These are phyloP conservation scores for Pampusana beccarii DNA, from an alignment of 2,113 vertebrate genomes.

Conservation along the genomic window DNA sequence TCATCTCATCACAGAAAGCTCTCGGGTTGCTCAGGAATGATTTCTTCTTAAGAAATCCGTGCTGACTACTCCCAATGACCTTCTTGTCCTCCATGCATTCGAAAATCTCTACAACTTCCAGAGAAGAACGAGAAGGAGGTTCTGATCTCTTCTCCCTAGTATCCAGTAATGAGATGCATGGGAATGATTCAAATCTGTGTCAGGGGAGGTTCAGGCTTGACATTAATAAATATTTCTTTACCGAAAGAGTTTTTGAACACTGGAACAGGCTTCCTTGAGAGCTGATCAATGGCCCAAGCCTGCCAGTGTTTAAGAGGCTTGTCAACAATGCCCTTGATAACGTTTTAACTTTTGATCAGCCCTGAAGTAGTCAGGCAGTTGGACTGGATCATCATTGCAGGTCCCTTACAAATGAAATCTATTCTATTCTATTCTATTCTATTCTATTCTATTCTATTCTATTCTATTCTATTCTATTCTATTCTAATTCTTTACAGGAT, in stretches of 20 bases:
- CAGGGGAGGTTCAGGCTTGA: too few species aligned
- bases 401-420: background rate
- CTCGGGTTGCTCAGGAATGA: background rate
- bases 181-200: too few species aligned
- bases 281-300: too few species aligned
- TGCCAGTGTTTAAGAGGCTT: too few species aligned
- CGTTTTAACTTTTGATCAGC: too few species aligned
- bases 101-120: background rate
- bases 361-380: background rate
- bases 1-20: background rate
- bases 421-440: background rate
- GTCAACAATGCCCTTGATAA: too few species aligned
- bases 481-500: background rate
- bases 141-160: background rate
- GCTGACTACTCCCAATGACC: rapidly evolving
- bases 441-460: background rate
- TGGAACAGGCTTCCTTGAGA: too few species aligned
- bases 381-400: background rate
- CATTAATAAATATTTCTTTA: too few species aligned
- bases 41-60: background rate
- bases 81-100: background rate
- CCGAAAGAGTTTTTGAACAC: too few species aligned
- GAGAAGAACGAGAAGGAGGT: background rate
- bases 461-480: background rate
- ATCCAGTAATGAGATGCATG: background rate